Conservation (phyloP, 30 jellyfish, hydroid and myxozoan species). For the Aurelia aurita region DNA sequence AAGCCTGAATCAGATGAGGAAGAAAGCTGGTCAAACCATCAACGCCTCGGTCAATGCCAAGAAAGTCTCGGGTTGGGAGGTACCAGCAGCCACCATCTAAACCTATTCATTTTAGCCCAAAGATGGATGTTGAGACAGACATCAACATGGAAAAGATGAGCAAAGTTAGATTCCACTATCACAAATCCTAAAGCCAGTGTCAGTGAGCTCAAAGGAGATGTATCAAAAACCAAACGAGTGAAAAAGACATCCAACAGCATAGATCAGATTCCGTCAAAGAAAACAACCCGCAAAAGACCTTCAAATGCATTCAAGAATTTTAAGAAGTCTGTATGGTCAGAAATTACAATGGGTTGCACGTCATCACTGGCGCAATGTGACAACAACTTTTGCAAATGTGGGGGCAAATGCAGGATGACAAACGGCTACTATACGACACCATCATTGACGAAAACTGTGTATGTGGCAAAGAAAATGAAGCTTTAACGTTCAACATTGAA, state of each 20-base stretch:
- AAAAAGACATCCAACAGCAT: too few species aligned
- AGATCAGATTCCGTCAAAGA: too few species aligned
- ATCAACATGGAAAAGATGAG: too few species aligned
- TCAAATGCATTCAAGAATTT: not conserved
- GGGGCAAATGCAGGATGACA: not conserved
- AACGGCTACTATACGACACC: not conserved
- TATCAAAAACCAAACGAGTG: too few species aligned
- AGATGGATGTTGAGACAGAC: too few species aligned
- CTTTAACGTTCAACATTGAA: not conserved
- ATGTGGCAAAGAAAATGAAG: not conserved
- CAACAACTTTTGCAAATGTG: not conserved
- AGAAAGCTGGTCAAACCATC: not conserved
- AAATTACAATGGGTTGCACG: not conserved
- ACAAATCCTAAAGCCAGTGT: too few species aligned
- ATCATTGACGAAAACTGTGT: not conserved
- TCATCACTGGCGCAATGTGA: not conserved
- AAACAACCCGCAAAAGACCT: too few species aligned
- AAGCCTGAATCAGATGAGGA: not conserved
- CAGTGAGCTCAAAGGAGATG: too few species aligned
- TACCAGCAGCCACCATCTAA: constrained; percentile 22
- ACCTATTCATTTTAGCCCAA: too few species aligned
- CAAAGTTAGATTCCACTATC: too few species aligned
- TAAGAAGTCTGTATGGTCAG: not conserved
- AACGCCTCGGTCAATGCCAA: not conserved
- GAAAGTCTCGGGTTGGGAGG: not conserved